Evolutionary conservation across 2,797 vertebrate genomes (phyloP), one percentile per base, ranked within the genome.

Genomic region (Thalassophryne amazonica): DNA sequence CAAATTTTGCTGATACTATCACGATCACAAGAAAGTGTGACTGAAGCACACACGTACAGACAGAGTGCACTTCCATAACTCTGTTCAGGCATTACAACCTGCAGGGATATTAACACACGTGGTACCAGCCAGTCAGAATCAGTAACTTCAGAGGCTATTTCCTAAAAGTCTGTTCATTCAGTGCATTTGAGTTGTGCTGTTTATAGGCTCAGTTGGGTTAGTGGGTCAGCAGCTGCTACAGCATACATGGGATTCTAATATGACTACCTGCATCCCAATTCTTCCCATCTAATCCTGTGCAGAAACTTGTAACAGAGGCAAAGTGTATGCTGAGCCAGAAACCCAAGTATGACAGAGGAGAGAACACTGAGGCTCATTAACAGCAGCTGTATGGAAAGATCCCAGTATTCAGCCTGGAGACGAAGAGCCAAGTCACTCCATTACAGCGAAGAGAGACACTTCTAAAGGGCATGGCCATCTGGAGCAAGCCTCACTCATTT

Each of bases 301-400:
- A 72, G 62, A 68, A 63, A 75, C 53, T 67, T n/a, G 23, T 68
- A 73, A 80, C 62, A 74, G 67, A 70, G 32, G 59, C 22, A 28
- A 65, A 40, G 57, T 63, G 40, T 52, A 69, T 35, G 23, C 34
- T 3, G 35, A 74, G 69, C 55, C 73, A 78, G 68, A 82, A 60
- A 65, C 56, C 75, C 69, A 69, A 52, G 63, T 58, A 68, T 73
- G 81, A 86, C 72, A 78, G 70, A 70, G 72, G 55, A 81, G 67
- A 78, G 70, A 80, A 79, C 76, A 70, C 64, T 66, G 29, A 73
- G 71, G 73, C 85, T 90, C 88, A 88, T 91, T 90, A 91, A 80
- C 80, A 77, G 75, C 69, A 62, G 79, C 70, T 37, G 76, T 77
- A 73, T 82, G 83, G 83, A 87, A 69, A 50, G 63, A 86, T 80